Conservation (phyloP, 1,140 invertebrate species). For the Diorhabda sublineata region DNA sequence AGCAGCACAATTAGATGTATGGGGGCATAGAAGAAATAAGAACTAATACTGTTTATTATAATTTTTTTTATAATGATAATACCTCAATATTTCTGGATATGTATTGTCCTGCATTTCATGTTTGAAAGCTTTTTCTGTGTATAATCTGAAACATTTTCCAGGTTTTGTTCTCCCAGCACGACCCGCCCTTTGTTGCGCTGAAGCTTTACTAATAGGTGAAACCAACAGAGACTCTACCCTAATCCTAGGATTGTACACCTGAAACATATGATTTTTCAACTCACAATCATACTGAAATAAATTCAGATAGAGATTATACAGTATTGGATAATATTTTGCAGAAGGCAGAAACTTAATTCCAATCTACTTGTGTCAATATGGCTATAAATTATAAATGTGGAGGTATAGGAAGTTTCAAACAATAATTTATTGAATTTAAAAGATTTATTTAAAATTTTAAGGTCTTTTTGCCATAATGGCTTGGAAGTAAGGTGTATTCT, state of each 20-base stretch:
- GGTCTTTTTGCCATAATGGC: no score
- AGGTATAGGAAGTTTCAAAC: no score
- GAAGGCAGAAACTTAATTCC: no score
- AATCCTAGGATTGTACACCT: slow-evolving; percentile 92
- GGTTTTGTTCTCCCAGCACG: slow-evolving; percentile 94
- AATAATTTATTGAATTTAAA: no score
- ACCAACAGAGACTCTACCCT: slow-evolving; percentile 96
- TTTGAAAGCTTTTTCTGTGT: slow-evolving; percentile 98
- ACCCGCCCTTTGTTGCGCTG: slow-evolving; percentile 97
- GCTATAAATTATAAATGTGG: no score
- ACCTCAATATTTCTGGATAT: slow-evolving; percentile 94
- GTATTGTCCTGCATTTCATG: slow-evolving; percentile 99
- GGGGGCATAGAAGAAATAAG: background rate
- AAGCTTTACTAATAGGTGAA: slow-evolving; percentile 98
- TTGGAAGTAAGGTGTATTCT: no score
- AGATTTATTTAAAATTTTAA: no score
- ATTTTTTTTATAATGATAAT: background rate
- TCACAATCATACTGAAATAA: no score
- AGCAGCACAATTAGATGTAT: no score
- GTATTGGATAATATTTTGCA: no score
- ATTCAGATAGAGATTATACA: no score
- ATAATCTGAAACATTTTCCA: slow-evolving; percentile 97
- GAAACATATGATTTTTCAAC: background rate
- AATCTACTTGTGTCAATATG: no score
- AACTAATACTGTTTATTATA: background rate